phyloP scores from a whole-genome alignment of 2,888 invertebrate species.

The Volucella inflata region DNA sequence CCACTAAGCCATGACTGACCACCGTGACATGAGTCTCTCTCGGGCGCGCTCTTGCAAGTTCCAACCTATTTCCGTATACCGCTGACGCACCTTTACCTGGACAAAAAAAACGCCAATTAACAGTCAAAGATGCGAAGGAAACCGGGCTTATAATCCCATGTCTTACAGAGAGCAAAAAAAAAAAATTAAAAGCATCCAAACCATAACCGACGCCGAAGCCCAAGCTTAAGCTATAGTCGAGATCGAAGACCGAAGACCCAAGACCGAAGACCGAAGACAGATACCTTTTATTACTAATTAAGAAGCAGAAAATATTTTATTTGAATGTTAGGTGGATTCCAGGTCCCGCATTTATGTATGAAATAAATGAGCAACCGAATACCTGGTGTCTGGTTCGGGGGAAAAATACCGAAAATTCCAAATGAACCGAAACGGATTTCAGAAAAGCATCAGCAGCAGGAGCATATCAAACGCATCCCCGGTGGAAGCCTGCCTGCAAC shows the following conservation, averaged over 20 bases:
- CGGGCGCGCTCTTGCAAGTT: slow-evolving; percentile 5
- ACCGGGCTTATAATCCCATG: slow-evolving; percentile 61
- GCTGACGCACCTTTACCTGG: slow-evolving; percentile 64
- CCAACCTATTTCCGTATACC: slow-evolving; percentile 62
- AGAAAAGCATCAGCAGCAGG: slow-evolving; percentile 18
- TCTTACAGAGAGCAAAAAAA: slow-evolving; percentile 19
- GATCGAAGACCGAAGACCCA: background rate
- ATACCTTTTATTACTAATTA: slow-evolving; percentile 76
- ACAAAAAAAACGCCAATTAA: slow-evolving; percentile 72
- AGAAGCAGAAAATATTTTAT: slow-evolving; percentile 74
- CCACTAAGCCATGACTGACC: slow-evolving; percentile 54
- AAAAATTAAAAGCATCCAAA: background rate
- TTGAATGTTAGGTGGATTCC: slow-evolving; percentile 75
- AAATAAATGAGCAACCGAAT: slow-evolving; percentile 74
- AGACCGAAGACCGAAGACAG: slow-evolving; percentile 33
- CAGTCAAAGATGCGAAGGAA: slow-evolving; percentile 48
- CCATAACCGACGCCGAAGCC: no score
- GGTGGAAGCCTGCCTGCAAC: slow-evolving; percentile 27
- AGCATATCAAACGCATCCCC: slow-evolving; percentile 69
- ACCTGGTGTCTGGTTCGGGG: slow-evolving; percentile 57
- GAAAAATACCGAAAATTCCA: slow-evolving; percentile 73
- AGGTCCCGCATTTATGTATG: slow-evolving; percentile 70
- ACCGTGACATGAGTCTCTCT: slow-evolving; percentile 43
- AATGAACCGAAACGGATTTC: slow-evolving; percentile 62
- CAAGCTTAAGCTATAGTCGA: no score